Conservation (phyloP, 1,140 invertebrate species). For the Vanessa atalanta region DNA sequence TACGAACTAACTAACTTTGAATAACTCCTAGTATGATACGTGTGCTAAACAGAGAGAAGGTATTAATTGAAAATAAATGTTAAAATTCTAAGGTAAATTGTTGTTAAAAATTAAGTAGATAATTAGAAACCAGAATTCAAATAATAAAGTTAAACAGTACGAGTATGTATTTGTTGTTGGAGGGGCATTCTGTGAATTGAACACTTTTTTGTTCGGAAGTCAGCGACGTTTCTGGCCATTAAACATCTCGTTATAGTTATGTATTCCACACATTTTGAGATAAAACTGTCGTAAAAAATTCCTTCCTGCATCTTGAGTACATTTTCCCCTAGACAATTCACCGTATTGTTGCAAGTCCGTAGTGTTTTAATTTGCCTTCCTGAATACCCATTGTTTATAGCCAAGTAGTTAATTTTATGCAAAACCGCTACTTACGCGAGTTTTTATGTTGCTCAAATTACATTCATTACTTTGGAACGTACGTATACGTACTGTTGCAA, state of each 20-base stretch:
- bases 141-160: too few species aligned
- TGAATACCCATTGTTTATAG: slow-evolving; percentile 25
- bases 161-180: too few species aligned
- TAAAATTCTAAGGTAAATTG: too few species aligned
- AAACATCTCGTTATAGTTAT: neutral
- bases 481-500: neutral
- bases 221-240: neutral
- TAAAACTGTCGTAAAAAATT: slow-evolving; percentile 10
- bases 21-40: too few species aligned
- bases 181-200: too few species aligned
- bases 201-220: too few species aligned
- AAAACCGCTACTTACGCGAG: neutral
- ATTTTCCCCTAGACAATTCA: slow-evolving; percentile 11
- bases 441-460: slow-evolving; percentile 8
- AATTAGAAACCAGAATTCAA: too few species aligned
- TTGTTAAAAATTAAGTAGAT: too few species aligned
- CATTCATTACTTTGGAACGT: neutral
- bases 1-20: too few species aligned
- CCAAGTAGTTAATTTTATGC: slow-evolving; percentile 23
- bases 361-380: slow-evolving; percentile 29
- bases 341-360: slow-evolving; percentile 4
- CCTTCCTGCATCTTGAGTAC: slow-evolving; percentile 2
- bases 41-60: too few species aligned
- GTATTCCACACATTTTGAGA: neutral
- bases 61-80: too few species aligned